A percentile compares a stretch with the other conserved stretches of the same genome.
These are phyloP conservation scores for Pseudomugil tenellus DNA, from an alignment of 2,797 vertebrate genomes.

Conservation along the genomic window DNA sequence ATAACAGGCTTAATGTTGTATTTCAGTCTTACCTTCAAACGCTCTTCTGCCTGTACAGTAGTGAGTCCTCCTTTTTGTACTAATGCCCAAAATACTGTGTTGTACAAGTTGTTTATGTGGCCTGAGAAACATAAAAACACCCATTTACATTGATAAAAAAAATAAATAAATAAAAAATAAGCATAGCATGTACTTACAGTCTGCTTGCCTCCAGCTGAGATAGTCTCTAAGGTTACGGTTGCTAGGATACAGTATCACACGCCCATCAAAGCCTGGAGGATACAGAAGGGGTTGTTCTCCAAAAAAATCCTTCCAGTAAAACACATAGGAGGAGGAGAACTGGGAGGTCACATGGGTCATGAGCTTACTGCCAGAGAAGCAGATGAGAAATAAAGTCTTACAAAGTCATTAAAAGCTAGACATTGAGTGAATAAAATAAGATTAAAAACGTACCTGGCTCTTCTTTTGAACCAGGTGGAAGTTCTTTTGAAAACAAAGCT, in stretches of 20 bases:
- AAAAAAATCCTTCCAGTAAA: slow-evolving; percentile 96
- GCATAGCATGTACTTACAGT: slow-evolving; percentile 85
- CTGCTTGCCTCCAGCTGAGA: slow-evolving; percentile 97
- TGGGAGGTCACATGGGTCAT: slow-evolving; percentile 97
- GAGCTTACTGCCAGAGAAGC: slow-evolving; percentile 87
- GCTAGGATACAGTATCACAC: slow-evolving; percentile 94
- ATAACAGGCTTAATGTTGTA: neutral
- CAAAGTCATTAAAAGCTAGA: neutral
- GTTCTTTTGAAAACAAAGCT: slow-evolving; percentile 96
- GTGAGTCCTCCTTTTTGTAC: slow-evolving; percentile 90
- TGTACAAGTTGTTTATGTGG: slow-evolving; percentile 97
- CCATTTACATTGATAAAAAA: neutral
- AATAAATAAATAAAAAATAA: too few species aligned
- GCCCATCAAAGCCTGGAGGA: slow-evolving; percentile 95
- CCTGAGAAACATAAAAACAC: slow-evolving; percentile 77
- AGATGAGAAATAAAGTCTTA: neutral
- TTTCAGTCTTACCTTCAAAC: slow-evolving; percentile 84
- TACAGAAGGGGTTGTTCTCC: slow-evolving; percentile 90
- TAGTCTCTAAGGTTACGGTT: slow-evolving; percentile 94
- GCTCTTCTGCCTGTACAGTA: slow-evolving; percentile 88
- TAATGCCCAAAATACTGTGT: slow-evolving; percentile 96
- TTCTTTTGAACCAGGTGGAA: slow-evolving; percentile 94
- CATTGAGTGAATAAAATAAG: too few species aligned
- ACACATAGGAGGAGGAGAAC: slow-evolving; percentile 97
- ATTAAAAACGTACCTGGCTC: slow-evolving; percentile 87